Evolutionary conservation across 37 sponge, comb jelly and placozoan genomes (phyloP).

Genomic region (Cliona cf. orientalis): DNA sequence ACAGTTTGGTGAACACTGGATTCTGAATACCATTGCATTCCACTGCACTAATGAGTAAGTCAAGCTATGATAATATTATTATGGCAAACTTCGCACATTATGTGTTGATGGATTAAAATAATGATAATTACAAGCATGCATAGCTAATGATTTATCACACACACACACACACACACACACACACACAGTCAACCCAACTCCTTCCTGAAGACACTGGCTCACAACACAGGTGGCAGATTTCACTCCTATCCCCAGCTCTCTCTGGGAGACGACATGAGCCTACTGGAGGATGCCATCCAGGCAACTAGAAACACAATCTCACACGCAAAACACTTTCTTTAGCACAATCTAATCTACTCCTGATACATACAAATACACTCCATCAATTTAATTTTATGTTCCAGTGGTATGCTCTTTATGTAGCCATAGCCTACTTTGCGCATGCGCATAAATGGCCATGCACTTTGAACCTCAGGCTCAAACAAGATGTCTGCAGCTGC

Average conservation of each 20-base stretch:
- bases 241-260: conserved; percentile 11
- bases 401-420: too few relatives aligned
- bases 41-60: conserved; percentile 22
- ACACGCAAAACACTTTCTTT: neutral
- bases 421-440: too few relatives aligned
- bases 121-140: neutral
- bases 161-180: neutral
- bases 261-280: conserved; percentile 17
- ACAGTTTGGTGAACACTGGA: conserved; percentile 32
- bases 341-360: neutral
- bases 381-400: too few relatives aligned
- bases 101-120: neutral
- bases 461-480: too few relatives aligned
- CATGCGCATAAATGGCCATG: too few relatives aligned
- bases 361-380: too few relatives aligned
- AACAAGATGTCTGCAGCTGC: too few relatives aligned
- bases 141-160: neutral
- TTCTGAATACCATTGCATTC: conserved; percentile 33
- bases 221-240: conserved; percentile 29
- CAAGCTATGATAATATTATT: neutral
- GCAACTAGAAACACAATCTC: neutral
- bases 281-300: neutral
- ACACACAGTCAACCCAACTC: neutral
- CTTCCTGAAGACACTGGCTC: conserved; percentile 22
- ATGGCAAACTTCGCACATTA: neutral